These are phyloP conservation scores for Tetrao urogallus DNA, from an alignment of 2,113 vertebrate species.

Conservation along the genomic window DNA sequence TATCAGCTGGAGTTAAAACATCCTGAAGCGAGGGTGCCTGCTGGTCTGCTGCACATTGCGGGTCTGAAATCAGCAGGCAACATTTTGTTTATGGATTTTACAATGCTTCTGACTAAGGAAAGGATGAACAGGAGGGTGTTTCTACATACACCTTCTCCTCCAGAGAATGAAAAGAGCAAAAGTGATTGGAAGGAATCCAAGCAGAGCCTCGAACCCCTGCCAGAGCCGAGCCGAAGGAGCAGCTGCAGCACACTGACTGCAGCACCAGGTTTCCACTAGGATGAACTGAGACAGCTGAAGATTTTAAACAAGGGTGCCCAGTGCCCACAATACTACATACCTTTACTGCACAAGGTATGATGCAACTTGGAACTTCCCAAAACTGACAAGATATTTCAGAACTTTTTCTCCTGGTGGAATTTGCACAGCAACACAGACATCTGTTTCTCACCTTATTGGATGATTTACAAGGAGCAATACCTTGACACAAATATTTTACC, in stretches of 20 bases:
- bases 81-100: not conserved
- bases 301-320: not conserved
- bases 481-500: conserved; percentile 15
- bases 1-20: conserved; percentile 24
- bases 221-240: not conserved
- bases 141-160: not conserved
- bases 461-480: not conserved
- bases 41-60: not conserved
- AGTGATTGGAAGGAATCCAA: not conserved
- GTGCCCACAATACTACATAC: not conserved
- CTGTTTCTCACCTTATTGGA: not conserved
- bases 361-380: not conserved
- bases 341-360: not conserved
- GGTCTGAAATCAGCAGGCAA: not conserved
- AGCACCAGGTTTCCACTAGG: not conserved
- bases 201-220: not conserved
- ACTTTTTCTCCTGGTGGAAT: not conserved
- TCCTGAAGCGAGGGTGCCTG: not conserved
- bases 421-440: not conserved
- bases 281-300: not conserved
- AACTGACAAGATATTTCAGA: not conserved
- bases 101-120: not conserved
- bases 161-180: not conserved
- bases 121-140: not conserved
- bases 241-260: not conserved